phyloP scores from a whole-genome alignment of 2,888 invertebrate genomes.

The Laspeyria flexula region DNA sequence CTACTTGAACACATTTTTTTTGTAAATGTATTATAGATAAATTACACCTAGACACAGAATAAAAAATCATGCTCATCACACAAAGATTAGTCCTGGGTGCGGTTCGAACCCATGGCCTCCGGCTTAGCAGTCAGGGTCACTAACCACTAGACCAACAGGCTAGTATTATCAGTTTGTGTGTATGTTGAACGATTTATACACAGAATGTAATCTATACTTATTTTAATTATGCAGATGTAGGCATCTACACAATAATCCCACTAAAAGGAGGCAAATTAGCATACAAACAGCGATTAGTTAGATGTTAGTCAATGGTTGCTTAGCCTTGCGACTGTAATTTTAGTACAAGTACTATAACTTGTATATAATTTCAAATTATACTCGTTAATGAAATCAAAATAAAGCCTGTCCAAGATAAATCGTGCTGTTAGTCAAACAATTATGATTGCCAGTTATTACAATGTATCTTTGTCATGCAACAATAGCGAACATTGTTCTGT shows the following conservation, averaged over 20 bases:
- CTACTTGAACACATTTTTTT: no score
- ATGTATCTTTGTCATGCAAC: constrained; percentile 81
- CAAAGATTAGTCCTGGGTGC: no score
- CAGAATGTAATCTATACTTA: no score
- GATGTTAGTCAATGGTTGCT: constrained; percentile 33
- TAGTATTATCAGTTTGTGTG: not conserved
- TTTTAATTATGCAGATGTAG: not conserved
- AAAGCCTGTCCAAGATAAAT: constrained; percentile 69
- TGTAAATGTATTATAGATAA: no score
- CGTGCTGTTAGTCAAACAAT: constrained; percentile 72
- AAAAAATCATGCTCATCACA: no score
- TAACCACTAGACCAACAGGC: no score
- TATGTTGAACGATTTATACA: not conserved
- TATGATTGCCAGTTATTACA: constrained; percentile 73
- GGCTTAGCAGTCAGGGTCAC: no score
- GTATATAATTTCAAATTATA: constrained; percentile 46
- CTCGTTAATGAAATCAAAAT: constrained; percentile 66
- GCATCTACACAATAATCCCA: constrained; percentile 26
- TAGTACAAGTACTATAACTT: constrained; percentile 25
- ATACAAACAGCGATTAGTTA: constrained; percentile 41
- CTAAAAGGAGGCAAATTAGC: constrained; percentile 33
- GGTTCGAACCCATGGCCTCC: no score
- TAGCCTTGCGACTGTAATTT: constrained; percentile 12
- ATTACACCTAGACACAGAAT: no score
- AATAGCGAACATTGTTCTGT: constrained; percentile 75